Evolutionary conservation across 1,140 invertebrate genomes (phyloP).

Genomic region (Mamestra configurata): DNA sequence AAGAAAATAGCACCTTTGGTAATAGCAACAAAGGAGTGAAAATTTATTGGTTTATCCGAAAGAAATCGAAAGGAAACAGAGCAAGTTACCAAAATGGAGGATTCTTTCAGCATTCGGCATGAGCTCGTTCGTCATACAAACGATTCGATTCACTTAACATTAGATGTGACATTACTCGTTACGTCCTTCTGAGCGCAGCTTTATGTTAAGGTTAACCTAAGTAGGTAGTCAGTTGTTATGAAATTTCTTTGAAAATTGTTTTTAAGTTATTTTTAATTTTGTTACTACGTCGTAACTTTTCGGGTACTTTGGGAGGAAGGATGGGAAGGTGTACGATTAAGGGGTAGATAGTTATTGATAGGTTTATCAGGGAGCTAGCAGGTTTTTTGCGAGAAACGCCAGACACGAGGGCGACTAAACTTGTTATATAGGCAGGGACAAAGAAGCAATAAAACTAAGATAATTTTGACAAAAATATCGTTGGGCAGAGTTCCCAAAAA

Average conservation of each 20-base stretch:
- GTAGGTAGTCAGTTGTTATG: neutral
- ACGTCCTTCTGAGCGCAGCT: neutral
- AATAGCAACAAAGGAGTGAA: slow-evolving; percentile 28
- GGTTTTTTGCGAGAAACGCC: neutral
- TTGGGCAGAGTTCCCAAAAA: neutral
- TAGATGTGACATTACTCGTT: slow-evolving; percentile 13
- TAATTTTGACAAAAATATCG: neutral
- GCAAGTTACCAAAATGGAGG: slow-evolving; percentile 29
- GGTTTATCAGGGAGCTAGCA: neutral
- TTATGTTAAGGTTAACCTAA: neutral
- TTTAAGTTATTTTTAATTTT: slow-evolving; percentile 15
- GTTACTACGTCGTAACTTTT: too few species aligned
- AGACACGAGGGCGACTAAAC: slow-evolving; percentile 16
- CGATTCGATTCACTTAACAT: slow-evolving; percentile 33
- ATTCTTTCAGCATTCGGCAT: slow-evolving; percentile 7
- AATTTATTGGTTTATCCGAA: slow-evolving; percentile 36
- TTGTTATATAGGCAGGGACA: slow-evolving; percentile 12
- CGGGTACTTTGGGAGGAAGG: neutral
- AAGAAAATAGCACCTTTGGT: slow-evolving; percentile 25
- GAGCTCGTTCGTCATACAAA: slow-evolving; percentile 29
- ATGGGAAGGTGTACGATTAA: neutral
- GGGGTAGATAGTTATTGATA: slow-evolving; percentile 9
- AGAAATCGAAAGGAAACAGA: slow-evolving; percentile 39
- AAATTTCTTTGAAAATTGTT: slow-evolving; percentile 25
- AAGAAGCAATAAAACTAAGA: slow-evolving; percentile 13